Base-by-base conservation (phyloP, 2,888 invertebrate species). In the Slavum lentiscoides region DNA sequence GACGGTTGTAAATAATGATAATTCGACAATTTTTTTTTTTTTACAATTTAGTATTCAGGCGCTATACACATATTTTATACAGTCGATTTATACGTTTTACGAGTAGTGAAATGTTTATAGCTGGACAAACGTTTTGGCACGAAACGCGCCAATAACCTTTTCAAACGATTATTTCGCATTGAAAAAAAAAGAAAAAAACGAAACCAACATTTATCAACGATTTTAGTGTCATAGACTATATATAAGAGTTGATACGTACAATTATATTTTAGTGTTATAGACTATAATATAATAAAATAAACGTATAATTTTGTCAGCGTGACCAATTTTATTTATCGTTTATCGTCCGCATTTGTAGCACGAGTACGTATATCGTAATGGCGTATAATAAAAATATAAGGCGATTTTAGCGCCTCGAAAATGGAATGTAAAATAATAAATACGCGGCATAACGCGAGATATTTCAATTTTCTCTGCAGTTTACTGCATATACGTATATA, bases 261-360 rank as follows among this genome's bases (percentile, higher is more conserved):
- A n/a, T n/a, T n/a, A n/a, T n/a, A n/a, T n/a, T n/a, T n/a, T n/a
- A n/a, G n/a, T n/a, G n/a, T n/a, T n/a, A n/a, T n/a, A n/a, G n/a
- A n/a, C n/a, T n/a, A n/a, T 37, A 37, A 37, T 30, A 64, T 64
- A 37, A 37, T 8, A 7, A 64, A 4, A 64, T 64, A 39, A 39
- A 4, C 39, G 39, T 39, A 39, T 39, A n/a, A 70, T n/a, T 59
- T 21, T 61, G n/a, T 61, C 55, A 30, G 43, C 59, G 61, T 72
- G 0, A 72, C 43, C 59, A 72, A 72, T 72, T 61, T 43, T 72
- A 23, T 72, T 72, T 72, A 72, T 61, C 37, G 72, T 72, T 19
- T 15, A 23, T 43, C 43, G n/a, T n/a, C 43, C 23, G n/a, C 59
- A n/a, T n/a, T 72, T 13, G n/a, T 43, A 8, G 39, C n/a, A 21